Evolutionary conservation across 2,113 vertebrate species (phyloP), one percentile per base, ranked within the genome.

Genomic region (Carlito syrichta): DNA sequence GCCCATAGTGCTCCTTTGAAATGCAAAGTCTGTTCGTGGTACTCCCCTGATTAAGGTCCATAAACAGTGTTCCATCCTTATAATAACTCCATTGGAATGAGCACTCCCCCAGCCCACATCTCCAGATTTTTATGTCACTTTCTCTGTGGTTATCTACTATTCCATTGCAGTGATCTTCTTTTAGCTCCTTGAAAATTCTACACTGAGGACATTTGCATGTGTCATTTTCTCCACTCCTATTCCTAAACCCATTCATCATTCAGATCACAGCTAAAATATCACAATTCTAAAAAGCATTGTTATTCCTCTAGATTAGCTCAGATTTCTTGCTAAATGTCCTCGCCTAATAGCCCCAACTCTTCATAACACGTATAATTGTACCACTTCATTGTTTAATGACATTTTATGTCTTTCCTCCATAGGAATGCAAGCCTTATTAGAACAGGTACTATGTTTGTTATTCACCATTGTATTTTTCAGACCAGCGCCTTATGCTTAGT

Each of bases 361-460:
- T 86, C 23, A 52, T 30, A 68, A 40, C 10, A 63, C 30, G 69
- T 85, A 43, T 8, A 48, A 85, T 32, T 48, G 12, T 23, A 88
- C 7, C 13, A 60, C 30, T 60, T 84, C n/a, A n/a, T 19, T 38
- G 6, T 62, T 66, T 23, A 52, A 54, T 89, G 74, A 62, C 32
- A 88, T 45, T 69, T 79, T 11, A 6, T 81, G 74, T 62, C 48
- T 96, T 81, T 68, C 45, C 69, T 43, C 17, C 27, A 79, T 8
- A 45, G 58, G 17, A 90, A 74, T 40, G 9, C 56, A 96, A 91
- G 93, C 66, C n/a, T 78, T 79, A 94, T 78, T 71, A 94, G 19
- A 86, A 81, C 20, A 91, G 40, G 40, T 23, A 50, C 4, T 48
- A 4, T 69, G 71, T 68, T 84, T 85, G 22, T 87, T 89, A 83